A percentile compares a stretch with the other conserved stretches of the same genome.
phyloP scores from a whole-genome alignment of 2,113 vertebrate genomes.

The Ailuropoda melanoleuca region DNA sequence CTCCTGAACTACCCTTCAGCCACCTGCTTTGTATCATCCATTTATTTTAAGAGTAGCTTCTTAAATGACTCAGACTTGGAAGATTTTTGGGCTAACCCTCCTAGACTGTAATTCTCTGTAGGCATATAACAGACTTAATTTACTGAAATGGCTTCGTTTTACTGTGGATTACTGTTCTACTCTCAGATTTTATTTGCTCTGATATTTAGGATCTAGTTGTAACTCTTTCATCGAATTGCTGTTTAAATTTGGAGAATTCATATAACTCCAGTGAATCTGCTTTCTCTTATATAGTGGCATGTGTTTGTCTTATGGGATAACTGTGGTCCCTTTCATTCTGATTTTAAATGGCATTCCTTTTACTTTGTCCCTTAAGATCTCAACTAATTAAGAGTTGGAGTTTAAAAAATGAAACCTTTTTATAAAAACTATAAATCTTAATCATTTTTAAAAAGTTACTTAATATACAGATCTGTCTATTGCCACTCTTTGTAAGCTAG shows the following conservation, averaged over 20 bases:
- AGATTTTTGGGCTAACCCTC: background rate
- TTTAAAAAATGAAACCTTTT: background rate
- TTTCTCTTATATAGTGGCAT: background rate
- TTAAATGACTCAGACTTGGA: background rate
- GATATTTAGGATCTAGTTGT: background rate
- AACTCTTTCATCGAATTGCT: background rate
- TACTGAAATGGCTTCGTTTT: conserved; percentile 43
- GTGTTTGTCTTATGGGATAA: background rate
- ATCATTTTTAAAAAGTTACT: conserved; percentile 10
- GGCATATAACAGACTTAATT: background rate
- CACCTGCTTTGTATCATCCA: background rate
- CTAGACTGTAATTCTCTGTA: background rate
- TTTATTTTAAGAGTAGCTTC: background rate
- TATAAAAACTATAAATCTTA: background rate
- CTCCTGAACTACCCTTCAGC: background rate
- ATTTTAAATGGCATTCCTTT: conserved; percentile 27
- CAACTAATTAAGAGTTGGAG: conserved; percentile 31
- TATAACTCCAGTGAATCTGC: background rate
- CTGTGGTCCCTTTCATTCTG: background rate
- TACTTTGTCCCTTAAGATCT: background rate
- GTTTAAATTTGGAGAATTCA: background rate
- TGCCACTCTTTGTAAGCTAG: background rate
- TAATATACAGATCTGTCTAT: background rate
- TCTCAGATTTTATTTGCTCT: conserved; percentile 24
- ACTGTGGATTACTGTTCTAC: background rate